These are phyloP conservation scores for Drosophila leonis DNA, from an alignment of 2,888 invertebrate genomes.

Conservation along the genomic window DNA sequence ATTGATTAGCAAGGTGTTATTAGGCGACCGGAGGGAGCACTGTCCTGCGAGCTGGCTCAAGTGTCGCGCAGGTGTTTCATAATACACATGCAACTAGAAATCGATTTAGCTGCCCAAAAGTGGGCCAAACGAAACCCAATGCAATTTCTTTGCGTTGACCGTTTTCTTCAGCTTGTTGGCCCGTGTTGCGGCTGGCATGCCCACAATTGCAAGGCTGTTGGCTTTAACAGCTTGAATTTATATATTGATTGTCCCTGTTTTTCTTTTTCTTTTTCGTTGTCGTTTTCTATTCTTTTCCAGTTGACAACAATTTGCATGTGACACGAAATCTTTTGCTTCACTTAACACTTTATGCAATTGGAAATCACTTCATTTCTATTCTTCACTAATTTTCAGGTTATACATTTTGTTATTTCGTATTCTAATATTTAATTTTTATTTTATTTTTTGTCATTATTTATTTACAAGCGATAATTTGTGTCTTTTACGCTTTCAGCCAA, in stretches of 20 bases:
- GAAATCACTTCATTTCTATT: conserved; percentile 9
- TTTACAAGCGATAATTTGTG: conserved; percentile 34
- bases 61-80: conserved; percentile 68
- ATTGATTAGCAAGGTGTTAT: conserved; percentile 19
- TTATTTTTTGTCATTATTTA: conserved; percentile 19
- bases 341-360: conserved; percentile 6
- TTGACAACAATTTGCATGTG: not conserved
- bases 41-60: conserved; percentile 37
- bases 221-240: conserved; percentile 36
- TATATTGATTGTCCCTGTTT: conserved; percentile 44
- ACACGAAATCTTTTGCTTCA: conserved; percentile 9
- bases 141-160: conserved; percentile 46
- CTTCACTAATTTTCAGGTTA: conserved; percentile 4
- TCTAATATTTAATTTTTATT: not conserved
- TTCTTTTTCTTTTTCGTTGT: not conserved
- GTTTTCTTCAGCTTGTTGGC: conserved; percentile 23
- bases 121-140: conserved; percentile 50
- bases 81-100: conserved; percentile 59
- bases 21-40: conserved; percentile 16
- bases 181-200: conserved; percentile 19
- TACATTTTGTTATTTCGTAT: conserved; percentile 1
- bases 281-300: conserved; percentile 5
- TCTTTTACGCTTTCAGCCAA: conserved; percentile 61
- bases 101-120: conserved; percentile 61
- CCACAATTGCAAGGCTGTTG: conserved; percentile 35